Conservation (phyloP, 2,797 vertebrate species). For the Carapus acus region DNA sequence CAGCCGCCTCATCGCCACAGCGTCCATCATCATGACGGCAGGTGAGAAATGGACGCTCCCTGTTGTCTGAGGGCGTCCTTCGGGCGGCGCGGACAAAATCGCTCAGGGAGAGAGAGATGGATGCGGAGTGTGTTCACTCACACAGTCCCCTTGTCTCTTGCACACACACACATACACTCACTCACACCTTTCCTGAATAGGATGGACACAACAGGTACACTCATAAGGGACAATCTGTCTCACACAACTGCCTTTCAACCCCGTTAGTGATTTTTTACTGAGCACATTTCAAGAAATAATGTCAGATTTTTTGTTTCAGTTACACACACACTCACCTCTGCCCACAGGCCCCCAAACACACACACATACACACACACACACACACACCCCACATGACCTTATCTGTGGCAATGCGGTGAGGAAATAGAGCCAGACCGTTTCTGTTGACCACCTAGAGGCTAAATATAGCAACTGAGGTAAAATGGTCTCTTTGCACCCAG, state of each 20-base stretch:
- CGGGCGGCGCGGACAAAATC: slow-evolving; percentile 47
- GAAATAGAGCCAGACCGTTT: slow-evolving; percentile 63
- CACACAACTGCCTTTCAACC: too few relatives aligned
- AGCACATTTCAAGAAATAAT: too few relatives aligned
- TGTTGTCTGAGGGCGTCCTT: slow-evolving; percentile 54
- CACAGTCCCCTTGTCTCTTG: neutral
- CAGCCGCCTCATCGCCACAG: slow-evolving; percentile 31
- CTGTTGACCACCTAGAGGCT: slow-evolving; percentile 52
- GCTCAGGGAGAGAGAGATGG: slow-evolving; percentile 41
- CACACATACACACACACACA: slow-evolving; percentile 12
- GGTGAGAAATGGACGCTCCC: slow-evolving; percentile 54
- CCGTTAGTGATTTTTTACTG: too few relatives aligned
- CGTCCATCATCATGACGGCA: slow-evolving; percentile 53
- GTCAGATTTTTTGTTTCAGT: too few relatives aligned
- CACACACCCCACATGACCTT: slow-evolving; percentile 51
- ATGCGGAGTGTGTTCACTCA: slow-evolving; percentile 8
- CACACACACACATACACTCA: slow-evolving; percentile 6
- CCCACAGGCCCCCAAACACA: neutral
- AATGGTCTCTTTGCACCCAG: slow-evolving; percentile 38
- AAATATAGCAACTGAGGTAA: slow-evolving; percentile 57
- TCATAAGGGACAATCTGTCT: too few relatives aligned
- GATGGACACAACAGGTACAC: slow-evolving; percentile 25
- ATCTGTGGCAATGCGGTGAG: slow-evolving; percentile 52
- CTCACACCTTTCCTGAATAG: slow-evolving; percentile 26
- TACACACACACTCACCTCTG: too few relatives aligned